A percentile compares a stretch with the other conserved stretches of the same genome.
These are phyloP conservation scores for Macrostomum cliftonense DNA, from an alignment of 2,888 invertebrate species.

Conservation along the genomic window DNA sequence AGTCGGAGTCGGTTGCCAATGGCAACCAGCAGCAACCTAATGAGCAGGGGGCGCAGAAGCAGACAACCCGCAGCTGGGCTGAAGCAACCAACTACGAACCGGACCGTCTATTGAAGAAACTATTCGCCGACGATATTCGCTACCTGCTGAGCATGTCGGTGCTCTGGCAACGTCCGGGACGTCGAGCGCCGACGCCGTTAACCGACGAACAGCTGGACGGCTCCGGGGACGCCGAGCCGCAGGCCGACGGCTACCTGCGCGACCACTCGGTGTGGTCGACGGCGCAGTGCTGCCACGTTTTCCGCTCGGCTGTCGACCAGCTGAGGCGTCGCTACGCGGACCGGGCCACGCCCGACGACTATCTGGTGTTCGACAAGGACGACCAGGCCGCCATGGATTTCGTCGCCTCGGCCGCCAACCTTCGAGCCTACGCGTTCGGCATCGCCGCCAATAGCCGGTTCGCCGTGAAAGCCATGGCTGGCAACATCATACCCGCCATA, in stretches of 20 bases:
- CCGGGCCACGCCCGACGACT: constrained; percentile 43
- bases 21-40: constrained; percentile 9
- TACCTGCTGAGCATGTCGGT: constrained; percentile 82
- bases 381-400: constrained; percentile 81
- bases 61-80: constrained; percentile 70
- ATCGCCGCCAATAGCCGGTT: constrained; percentile 46
- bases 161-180: constrained; percentile 60
- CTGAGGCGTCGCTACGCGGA: constrained; percentile 14
- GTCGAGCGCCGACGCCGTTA: constrained; percentile 54
- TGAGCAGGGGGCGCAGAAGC: constrained; percentile 17
- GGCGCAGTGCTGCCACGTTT: constrained; percentile 51
- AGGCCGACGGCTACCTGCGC: constrained; percentile 39
- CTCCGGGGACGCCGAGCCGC: background rate
- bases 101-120: constrained; percentile 50
- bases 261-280: constrained; percentile 64
- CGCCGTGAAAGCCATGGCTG: constrained; percentile 59
- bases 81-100: constrained; percentile 61
- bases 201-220: constrained; percentile 37
- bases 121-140: constrained; percentile 79
- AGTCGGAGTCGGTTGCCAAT: background rate
- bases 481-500: constrained; percentile 97
- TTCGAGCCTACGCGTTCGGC: constrained; percentile 69
- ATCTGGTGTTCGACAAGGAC: constrained; percentile 91
- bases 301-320: constrained; percentile 18
- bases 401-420: constrained; percentile 80